phyloP scores from a whole-genome alignment of 2,113 vertebrate genomes.

The Muntiacus reevesi region DNA sequence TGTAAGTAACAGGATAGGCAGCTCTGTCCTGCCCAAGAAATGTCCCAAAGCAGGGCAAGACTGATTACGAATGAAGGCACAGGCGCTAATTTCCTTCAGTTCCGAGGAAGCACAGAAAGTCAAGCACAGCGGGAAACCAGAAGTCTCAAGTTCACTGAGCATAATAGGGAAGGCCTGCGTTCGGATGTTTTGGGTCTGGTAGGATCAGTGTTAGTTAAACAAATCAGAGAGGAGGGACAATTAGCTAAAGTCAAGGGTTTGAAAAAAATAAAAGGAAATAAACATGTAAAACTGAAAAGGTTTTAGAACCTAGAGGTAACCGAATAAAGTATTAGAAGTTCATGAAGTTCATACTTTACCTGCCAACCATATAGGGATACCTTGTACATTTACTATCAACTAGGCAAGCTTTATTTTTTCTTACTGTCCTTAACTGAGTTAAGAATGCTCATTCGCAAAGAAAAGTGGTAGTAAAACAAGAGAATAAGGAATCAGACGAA shows the following conservation, averaged over 20 bases:
- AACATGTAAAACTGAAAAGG: not conserved
- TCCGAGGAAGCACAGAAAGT: not conserved
- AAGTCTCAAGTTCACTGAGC: not conserved
- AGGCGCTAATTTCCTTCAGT: not conserved
- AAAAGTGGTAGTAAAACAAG: conserved; percentile 23
- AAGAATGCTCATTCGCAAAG: not conserved
- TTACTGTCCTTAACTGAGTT: not conserved
- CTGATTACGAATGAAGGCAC: not conserved
- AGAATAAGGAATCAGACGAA: not conserved
- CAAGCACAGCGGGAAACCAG: not conserved
- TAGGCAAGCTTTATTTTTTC: not conserved
- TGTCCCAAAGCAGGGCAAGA: not conserved
- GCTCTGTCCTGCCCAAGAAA: not conserved
- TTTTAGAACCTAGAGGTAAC: not conserved
- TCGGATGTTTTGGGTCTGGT: not conserved
- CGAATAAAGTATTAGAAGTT: not conserved
- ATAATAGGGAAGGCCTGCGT: not conserved
- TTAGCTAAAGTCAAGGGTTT: not conserved
- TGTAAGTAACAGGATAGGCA: not conserved
- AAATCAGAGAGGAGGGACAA: not conserved
- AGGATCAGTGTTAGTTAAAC: not conserved
- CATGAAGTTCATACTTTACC: not conserved
- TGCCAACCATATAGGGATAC: not conserved
- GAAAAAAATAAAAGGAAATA: not conserved
- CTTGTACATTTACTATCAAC: not conserved